A percentile compares a stretch with the other conserved stretches of the same genome.
Conservation (phyloP, 1,140 invertebrate species). For the Leptinotarsa defecta region DNA sequence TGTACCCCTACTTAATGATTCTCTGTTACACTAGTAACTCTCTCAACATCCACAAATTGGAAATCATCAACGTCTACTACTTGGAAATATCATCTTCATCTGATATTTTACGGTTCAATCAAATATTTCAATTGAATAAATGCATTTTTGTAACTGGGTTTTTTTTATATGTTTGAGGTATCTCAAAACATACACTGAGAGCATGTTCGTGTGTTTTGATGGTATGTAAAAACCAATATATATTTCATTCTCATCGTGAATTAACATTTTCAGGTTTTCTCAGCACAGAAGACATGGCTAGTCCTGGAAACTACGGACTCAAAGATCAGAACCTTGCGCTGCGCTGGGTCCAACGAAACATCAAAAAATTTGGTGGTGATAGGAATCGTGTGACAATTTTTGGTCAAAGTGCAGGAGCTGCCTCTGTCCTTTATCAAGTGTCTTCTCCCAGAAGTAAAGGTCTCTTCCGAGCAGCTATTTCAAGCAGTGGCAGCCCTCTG, state of each 20-base stretch:
- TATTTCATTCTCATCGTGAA: background rate
- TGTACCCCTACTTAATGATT: too few relatives aligned
- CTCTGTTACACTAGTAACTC: too few relatives aligned
- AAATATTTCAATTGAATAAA: too few relatives aligned
- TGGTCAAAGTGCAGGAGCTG: constrained; percentile 22
- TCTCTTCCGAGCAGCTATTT: constrained; percentile 21
- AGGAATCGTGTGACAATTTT: constrained; percentile 17
- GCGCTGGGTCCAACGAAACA: constrained; percentile 24
- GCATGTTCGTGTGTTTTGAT: too few relatives aligned
- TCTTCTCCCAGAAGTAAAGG: constrained; percentile 6
- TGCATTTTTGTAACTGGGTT: too few relatives aligned
- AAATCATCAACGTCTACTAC: too few relatives aligned
- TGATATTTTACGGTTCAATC: too few relatives aligned
- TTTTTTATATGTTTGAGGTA: too few relatives aligned
- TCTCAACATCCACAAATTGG: too few relatives aligned
- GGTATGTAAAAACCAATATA: too few relatives aligned
- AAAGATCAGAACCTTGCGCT: constrained; percentile 25
- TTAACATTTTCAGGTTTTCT: constrained; percentile 32
- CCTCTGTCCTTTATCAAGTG: constrained; percentile 14
- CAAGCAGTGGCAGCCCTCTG: constrained; percentile 36
- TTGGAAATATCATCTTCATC: too few relatives aligned
- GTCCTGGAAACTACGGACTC: constrained; percentile 29
- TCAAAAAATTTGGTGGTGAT: constrained; percentile 26
- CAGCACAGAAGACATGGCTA: constrained; percentile 23
- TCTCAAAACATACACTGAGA: too few relatives aligned